A percentile compares a stretch with the other conserved stretches of the same genome.
Evolutionary conservation across 1,140 invertebrate species (phyloP).

Genomic region (Drosophila ambigua): DNA sequence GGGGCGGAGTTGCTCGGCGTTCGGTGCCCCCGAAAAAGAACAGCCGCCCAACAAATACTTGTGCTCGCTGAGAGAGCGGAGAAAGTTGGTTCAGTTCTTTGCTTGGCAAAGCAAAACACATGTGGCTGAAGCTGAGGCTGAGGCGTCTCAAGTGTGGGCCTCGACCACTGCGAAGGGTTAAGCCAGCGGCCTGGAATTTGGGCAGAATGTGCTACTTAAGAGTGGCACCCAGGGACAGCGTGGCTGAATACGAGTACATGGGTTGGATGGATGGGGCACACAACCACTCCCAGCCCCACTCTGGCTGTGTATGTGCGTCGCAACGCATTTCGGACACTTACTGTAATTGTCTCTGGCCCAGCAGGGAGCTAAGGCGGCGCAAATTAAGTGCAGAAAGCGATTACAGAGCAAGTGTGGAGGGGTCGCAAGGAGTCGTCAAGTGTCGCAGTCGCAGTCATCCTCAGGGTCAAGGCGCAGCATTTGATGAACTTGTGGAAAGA

Average conservation of each 20-base stretch:
- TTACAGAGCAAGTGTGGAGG: conserved; percentile 31
- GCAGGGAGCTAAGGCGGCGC: conserved; percentile 44
- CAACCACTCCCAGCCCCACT: background rate
- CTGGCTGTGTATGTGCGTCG: background rate
- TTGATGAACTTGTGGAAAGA: conserved; percentile 62
- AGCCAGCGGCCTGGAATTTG: conserved; percentile 59
- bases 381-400: conserved; percentile 78
- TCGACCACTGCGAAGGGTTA: conserved; percentile 63
- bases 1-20: no score
- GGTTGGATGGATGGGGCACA: background rate
- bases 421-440: conserved; percentile 11
- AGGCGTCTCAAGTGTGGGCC: conserved; percentile 29
- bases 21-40: conserved; percentile 34
- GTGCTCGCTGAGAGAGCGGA: conserved; percentile 1
- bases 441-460: conserved; percentile 34
- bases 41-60: conserved; percentile 10
- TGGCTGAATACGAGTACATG: background rate
- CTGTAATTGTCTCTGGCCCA: conserved; percentile 66
- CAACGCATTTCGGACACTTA: conserved; percentile 69
- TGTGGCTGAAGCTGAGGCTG: conserved; percentile 51
- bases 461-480: conserved; percentile 61
- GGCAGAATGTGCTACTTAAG: conserved; percentile 65
- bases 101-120: conserved; percentile 54
- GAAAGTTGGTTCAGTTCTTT: conserved; percentile 34
- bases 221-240: conserved; percentile 2